These are phyloP conservation scores for Pseudotriccus pelzelni DNA, from an alignment of 2,797 vertebrate genomes.

Conservation along the genomic window DNA sequence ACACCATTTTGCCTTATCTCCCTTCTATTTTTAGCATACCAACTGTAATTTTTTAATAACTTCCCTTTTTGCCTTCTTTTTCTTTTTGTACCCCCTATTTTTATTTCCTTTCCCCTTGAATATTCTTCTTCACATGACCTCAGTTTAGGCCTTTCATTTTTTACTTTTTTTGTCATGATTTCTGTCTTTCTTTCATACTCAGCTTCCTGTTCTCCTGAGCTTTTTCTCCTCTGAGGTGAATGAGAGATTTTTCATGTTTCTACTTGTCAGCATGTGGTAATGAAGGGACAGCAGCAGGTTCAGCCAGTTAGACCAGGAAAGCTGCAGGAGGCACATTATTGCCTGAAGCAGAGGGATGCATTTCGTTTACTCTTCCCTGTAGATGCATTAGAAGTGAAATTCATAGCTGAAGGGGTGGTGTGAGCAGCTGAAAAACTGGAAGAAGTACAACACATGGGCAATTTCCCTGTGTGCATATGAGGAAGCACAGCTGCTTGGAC, in stretches of 20 bases:
- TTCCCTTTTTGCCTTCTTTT: not conserved
- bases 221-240: not conserved
- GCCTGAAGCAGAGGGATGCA: not conserved
- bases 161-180: not conserved
- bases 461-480: not conserved
- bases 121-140: not conserved
- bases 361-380: not conserved
- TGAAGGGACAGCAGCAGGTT: not conserved
- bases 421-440: not conserved
- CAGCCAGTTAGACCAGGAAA: not conserved
- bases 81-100: not conserved
- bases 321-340: not conserved
- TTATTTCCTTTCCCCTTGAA: not conserved
- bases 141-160: not conserved
- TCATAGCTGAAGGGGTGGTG: not conserved
- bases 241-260: constrained; percentile 10
- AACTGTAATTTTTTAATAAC: not conserved
- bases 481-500: not conserved
- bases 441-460: accelerated
- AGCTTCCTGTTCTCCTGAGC: not conserved
- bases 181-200: not conserved
- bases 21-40: not conserved
- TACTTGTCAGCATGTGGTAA: not conserved
- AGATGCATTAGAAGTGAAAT: not conserved
- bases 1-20: not conserved